Base-by-base conservation (phyloP, 2,888 invertebrate genomes). In the Junonia oenone region DNA sequence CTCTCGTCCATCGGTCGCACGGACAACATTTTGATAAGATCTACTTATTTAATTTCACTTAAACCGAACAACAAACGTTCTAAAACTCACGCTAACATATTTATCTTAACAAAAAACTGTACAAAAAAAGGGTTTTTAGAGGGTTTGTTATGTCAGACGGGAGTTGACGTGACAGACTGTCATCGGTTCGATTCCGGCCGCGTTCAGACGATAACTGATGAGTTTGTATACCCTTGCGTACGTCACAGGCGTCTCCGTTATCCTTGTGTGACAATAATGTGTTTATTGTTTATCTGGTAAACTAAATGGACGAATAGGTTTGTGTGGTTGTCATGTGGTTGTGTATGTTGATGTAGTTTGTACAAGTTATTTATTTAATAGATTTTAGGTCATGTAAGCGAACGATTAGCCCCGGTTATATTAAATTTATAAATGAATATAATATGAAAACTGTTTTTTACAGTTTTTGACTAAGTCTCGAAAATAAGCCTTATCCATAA, bases 1-100 rank as follows among this genome's bases (percentile, higher is more conserved):
- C 89, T 74, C 33, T 84, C 83, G 6, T 84, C 81, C 47, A 75
- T 67, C 8, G 75, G 67, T 11, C 83, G 70, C 52, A 83, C 64
- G 2, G 85, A 81, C 64, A 89, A 66, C 83, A 88, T 85, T 69
- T 72, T 78, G 59, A 40, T 14, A n/a, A 19, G 19, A 40, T 13
- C 11, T 11, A 17, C 48, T 40, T 47, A 48, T 55, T 2, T 38
- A 51, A 40, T 38, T 48, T 56, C 66, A 66, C 68, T 62, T 59
- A 63, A 53, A 45, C 45, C n/a, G 19, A 33, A 46, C 37, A 13
- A 33, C 45, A 48, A 31, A 33, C 19, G 6, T 5, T 40, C 38
- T 47, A 51, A 56, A 54, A 45, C 8, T 31, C 2, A 38, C 27
- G 29, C 29, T 53, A 45, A 19, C 53, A 53, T 31, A 11, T 14